Conservation (phyloP, 2,797 vertebrate species). For the Sebastolobus alascanus region DNA sequence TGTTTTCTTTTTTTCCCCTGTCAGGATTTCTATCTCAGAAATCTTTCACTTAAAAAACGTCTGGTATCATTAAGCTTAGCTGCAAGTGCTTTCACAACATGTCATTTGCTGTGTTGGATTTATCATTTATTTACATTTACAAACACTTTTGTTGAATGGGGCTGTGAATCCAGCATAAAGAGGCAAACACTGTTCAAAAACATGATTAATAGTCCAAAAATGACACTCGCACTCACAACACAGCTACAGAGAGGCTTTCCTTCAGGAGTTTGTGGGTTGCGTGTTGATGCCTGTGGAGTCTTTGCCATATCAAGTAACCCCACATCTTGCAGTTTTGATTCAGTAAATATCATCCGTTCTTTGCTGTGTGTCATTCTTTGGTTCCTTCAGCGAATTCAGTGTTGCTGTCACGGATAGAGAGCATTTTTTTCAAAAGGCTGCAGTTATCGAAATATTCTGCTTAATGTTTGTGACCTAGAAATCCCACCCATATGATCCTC, state of each 20-base stretch:
- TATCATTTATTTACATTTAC: conserved; percentile 26
- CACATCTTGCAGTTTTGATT: conserved; percentile 28
- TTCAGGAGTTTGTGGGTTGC: conserved; percentile 2
- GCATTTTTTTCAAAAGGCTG: conserved; percentile 6
- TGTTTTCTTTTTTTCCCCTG: neutral
- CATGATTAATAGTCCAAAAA: conserved; percentile 22
- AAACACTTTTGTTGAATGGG: conserved; percentile 14
- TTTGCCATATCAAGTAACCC: conserved; percentile 13
- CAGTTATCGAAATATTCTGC: conserved; percentile 35
- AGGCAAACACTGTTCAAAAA: conserved; percentile 27
- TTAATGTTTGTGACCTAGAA: conserved; percentile 54
- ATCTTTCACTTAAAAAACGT: conserved; percentile 14
- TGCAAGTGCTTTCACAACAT: conserved; percentile 13
- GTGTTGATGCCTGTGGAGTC: conserved; percentile 28
- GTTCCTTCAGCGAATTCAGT: conserved; percentile 15
- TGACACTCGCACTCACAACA: neutral
- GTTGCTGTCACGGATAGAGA: conserved; percentile 13
- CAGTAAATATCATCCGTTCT: conserved; percentile 22
- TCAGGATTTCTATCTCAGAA: conserved; percentile 9
- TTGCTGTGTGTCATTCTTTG: neutral
- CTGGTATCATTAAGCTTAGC: conserved; percentile 2
- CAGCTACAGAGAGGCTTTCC: neutral
- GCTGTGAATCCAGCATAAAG: conserved; percentile 12
- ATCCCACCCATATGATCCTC: conserved; percentile 35
- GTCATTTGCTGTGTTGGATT: conserved; percentile 9